Percentiles rank a stretch among this genome's conserved stretches.
Evolutionary conservation across 2,113 vertebrate species (phyloP).

Genomic region (Silurus glanis): DNA sequence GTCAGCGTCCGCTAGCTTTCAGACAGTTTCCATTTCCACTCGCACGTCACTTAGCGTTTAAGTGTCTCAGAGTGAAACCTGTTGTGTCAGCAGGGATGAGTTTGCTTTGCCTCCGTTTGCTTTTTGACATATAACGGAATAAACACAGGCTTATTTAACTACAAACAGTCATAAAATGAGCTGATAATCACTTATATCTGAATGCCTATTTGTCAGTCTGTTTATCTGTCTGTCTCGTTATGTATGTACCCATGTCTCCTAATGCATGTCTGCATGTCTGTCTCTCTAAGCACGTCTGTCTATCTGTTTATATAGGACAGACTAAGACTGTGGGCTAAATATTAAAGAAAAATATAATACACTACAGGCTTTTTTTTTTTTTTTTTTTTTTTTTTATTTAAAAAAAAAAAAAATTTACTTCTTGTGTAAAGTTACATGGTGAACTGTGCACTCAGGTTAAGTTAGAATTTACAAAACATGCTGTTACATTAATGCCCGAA

Average conservation of each 20-base stretch:
- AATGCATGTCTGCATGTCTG: background rate
- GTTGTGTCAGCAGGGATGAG: background rate
- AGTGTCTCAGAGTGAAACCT: background rate
- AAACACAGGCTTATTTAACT: background rate
- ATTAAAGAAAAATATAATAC: slow-evolving; percentile 1
- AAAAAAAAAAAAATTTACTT: too few relatives aligned
- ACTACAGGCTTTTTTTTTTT: background rate
- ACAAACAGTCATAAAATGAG: background rate
- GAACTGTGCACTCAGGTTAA: slow-evolving; percentile 13
- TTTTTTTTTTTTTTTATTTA: background rate
- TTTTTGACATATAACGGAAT: background rate
- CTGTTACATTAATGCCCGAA: slow-evolving; percentile 23
- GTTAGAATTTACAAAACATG: slow-evolving; percentile 34
- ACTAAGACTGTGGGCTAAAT: background rate
- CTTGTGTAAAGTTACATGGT: background rate
- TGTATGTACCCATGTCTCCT: background rate
- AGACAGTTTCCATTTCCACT: background rate
- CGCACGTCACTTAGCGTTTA: background rate
- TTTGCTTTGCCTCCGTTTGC: background rate
- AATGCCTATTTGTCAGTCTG: background rate
- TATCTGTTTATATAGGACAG: background rate
- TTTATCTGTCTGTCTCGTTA: background rate
- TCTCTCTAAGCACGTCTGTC: background rate
- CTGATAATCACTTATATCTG: background rate
- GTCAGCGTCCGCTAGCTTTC: background rate